Evolutionary conservation across 2,113 vertebrate species (phyloP), one percentile per base, ranked within the genome.

Genomic region (Cololabis saira): DNA sequence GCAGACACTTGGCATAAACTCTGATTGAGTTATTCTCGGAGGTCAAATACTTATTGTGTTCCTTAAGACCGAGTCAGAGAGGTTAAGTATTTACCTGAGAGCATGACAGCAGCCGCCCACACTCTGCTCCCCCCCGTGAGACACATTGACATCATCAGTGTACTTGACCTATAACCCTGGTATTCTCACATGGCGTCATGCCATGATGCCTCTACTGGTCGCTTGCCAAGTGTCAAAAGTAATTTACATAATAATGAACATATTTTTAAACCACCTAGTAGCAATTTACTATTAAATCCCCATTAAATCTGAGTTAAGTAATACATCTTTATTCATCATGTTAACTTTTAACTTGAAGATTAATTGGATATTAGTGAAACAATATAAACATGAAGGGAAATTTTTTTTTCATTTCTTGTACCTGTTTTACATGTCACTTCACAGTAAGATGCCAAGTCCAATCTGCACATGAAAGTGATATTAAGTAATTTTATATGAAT

Each of bases 21-120:
- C 53, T 78, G 70, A 84, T 78, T 76, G 68, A 76, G 78, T 14
- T 62, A 54, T 56, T 82, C 64, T 75, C 19, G n/a, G 78, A 87
- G 84, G 88, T 86, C 79, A 86, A 41, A 73, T 60, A 53, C 59
- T 37, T 82, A 90, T 90, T 91, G 88, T 88, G 82, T 88, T 85
- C 80, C 85, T 76, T 24, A 65, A 44, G 76, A 81, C 49, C 65
- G 24, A 78, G 81, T 75, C 84, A 76, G 61, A 62, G 16, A 89
- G 88, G 88, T 91, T 88, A 90, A 90, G 82, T 72, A 79, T 88
- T n/a, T 77, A 90, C 85, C 90, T 89, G 82, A 85, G 85, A 85
- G 80, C 67, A 8, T 59, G 58, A 12, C 81, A 76, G 74, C 80
- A 81, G 74, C 78, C 74, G 76, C 82, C 83, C 82, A 69, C 43